Evolutionary conservation across 2,113 vertebrate species (phyloP).

Genomic region (Nansenia antarctica): DNA sequence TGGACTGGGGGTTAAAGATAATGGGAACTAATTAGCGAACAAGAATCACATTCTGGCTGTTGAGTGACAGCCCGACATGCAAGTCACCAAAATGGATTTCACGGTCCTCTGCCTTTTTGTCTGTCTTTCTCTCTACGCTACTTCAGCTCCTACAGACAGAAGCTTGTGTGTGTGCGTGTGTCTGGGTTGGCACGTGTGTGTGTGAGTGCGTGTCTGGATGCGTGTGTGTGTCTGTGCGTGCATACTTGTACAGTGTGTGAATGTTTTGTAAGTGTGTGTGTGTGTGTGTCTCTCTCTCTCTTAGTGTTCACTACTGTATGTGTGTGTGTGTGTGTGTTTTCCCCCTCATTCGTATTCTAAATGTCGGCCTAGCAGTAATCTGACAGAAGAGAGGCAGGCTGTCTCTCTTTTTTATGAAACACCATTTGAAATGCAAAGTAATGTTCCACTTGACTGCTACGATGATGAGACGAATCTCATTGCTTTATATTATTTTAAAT

Average conservation of each 20-base stretch:
- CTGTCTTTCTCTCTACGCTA: too few species aligned
- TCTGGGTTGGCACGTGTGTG: constrained; percentile 11
- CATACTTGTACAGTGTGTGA: too few species aligned
- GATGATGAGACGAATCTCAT: constrained; percentile 52
- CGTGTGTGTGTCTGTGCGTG: too few species aligned
- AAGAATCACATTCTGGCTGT: constrained; percentile 42
- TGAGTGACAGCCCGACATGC: constrained; percentile 48
- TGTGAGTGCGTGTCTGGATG: neutral
- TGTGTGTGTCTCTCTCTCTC: too few species aligned
- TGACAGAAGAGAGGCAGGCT: constrained; percentile 34
- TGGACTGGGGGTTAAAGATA: constrained; percentile 62
- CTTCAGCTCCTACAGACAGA: constrained; percentile 13
- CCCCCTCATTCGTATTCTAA: constrained; percentile 32
- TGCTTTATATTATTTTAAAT: constrained; percentile 60
- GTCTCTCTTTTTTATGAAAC: constrained; percentile 45
- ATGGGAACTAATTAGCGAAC: constrained; percentile 68
- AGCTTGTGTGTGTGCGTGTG: constrained; percentile 13
- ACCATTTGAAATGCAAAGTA: constrained; percentile 51
- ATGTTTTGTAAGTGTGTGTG: neutral
- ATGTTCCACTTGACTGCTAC: constrained; percentile 58
- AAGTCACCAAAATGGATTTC: constrained; percentile 61
- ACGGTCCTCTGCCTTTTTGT: constrained; percentile 45
- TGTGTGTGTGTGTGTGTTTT: constrained; percentile 1
- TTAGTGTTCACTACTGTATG: too few species aligned
- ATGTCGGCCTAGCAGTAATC: constrained; percentile 32